Percentiles rank a stretch among this genome's conserved stretches.
These are phyloP conservation scores for Microtus richardsoni DNA, from an alignment of 2,113 vertebrate genomes.

Conservation along the genomic window DNA sequence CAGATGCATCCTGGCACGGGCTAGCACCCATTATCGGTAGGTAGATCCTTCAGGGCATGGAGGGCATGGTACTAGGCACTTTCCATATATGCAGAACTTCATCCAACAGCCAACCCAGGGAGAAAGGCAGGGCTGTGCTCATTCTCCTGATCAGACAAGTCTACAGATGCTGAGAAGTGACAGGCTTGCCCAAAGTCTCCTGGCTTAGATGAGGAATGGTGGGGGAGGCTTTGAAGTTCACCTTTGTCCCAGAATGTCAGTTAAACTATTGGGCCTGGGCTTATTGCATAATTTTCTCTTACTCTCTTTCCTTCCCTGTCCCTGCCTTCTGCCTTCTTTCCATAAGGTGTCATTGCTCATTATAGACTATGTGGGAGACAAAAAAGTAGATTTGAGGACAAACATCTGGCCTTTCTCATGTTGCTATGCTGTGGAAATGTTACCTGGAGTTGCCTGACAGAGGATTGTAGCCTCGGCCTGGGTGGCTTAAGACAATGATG, in stretches of 20 bases:
- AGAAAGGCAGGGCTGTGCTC: not conserved
- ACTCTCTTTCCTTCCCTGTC: accelerated
- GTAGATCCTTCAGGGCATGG: accelerated
- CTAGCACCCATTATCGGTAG: not conserved
- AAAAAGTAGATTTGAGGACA: not conserved
- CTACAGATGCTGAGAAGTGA: not conserved
- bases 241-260: not conserved
- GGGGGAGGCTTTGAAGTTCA: not conserved
- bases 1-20: accelerated
- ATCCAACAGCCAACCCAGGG: not conserved
- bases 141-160: not conserved
- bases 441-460: not conserved
- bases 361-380: not conserved
- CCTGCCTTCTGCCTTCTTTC: not conserved
- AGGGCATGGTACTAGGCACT: not conserved
- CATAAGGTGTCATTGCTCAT: not conserved
- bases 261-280: not conserved
- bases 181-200: not conserved
- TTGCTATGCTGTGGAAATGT: too few relatives aligned
- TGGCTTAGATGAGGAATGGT: not conserved
- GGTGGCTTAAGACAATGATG: not conserved
- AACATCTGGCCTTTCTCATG: not conserved
- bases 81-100: not conserved
- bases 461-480: not conserved
- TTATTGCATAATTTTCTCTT: not conserved